Evolutionary conservation across 2,888 invertebrate species (phyloP), one percentile per base, ranked within the genome.

Genomic region (Odontomyia ornata): DNA sequence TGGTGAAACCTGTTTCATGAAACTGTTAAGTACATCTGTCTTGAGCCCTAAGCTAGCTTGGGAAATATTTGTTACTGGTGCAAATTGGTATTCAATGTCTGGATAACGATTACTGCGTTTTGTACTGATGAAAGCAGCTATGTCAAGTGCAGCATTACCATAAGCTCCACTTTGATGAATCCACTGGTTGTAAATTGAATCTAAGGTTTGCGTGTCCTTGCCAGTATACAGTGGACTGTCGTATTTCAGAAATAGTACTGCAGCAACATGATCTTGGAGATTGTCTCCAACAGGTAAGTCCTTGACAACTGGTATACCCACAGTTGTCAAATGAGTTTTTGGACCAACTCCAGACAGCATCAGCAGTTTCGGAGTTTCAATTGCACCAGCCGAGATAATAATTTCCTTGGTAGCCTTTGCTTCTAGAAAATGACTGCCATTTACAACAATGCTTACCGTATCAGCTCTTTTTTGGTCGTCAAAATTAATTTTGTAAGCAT

Each of bases 221-320:
- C 71, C 11, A n/a, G 78, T 56, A 21, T 65, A 27, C 4, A 72
- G n/a, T 0, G 80, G 76, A 25, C 27, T 76, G 1, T 80, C 77
- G 0, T 27, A 67, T 78, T 80, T 80, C 27, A 84, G 21, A 79
- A 76, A 3, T 82, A 77, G 0, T 2, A 83, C 82, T 77, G 91
- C 87, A 13, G 91, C 92, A 67, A 93, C 91, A 83, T 95, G 95
- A 83, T 95, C 95, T 84, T 95, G 94, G 0, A 95, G 87, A 83
- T 95, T 93, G 79, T 91, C 88, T 0, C 93, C 94, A 0, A 95
- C 94, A 11, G 76, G 76, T 43, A 85, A 75, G 56, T 83, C 80
- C 11, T 76, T 79, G 0, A 82, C 15, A 0, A 81, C 60, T 5
- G 81, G 79, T 75, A 84, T 82, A 2, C 80, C 78, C 0, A 81